Base-by-base conservation (phyloP, 2,888 invertebrate species). In the Epirrhoe alternata region DNA sequence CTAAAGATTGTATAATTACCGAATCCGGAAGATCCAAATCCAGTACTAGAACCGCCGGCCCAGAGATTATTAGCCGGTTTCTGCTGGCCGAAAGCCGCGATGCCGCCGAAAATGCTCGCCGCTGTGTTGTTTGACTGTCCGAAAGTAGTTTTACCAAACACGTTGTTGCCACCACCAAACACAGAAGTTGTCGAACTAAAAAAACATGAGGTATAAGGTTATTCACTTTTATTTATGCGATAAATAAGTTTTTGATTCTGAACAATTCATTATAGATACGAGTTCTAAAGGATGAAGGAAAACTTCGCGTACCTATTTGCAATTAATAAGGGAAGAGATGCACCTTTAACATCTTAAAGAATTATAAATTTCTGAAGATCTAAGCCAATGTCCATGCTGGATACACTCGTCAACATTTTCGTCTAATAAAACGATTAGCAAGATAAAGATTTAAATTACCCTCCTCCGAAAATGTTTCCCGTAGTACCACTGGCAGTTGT, bases 131-230 rank as follows among this genome's bases (percentile, higher is more conserved):
- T 89, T 0, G 86, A 42, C 55, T 92, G 92, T 0, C 89, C 88
- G 71, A 94, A 94, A 0, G 87, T 56, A 0, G 89, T 8, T 62
- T 88, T 90, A 6, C 90, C 90, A 68, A 94, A 94, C 1, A 90
- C 86, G 71, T 89, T 89, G 56, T 30, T 54, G 14, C 76, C 78
- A 6, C 81, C 76, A n/a, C 91, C 89, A 47, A 92, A 92, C 1
- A 88, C 86, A 6, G 89, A 86, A 2, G 83, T 81, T 0, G 86
- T 61, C 30, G 88, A 77, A 53, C 86, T 89, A 71, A 35, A 59
- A 50, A 49, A 16, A 12, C 12, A 42, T 42, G 2, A 12, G 12
- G 12, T 42, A 38, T 38, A 12, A 42, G n/a, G n/a, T n/a, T n/a
- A n/a, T n/a, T n/a, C n/a, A n/a, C n/a, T n/a, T n/a, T n/a, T n/a